Evolutionary conservation across 2,113 vertebrate genomes (phyloP).

Genomic region (Semicossyphus pulcher): DNA sequence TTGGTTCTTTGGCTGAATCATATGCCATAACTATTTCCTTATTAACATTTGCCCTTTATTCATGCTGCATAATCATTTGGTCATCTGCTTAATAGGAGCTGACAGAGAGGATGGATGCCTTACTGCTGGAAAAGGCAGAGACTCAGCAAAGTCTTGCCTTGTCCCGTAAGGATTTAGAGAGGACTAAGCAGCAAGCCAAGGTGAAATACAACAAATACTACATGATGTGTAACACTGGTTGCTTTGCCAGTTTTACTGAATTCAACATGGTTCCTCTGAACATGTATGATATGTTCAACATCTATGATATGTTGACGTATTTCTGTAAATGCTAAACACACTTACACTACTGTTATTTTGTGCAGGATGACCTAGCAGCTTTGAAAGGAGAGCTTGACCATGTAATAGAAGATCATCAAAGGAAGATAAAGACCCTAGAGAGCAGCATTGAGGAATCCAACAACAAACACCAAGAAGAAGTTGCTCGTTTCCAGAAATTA

Average conservation of each 20-base stretch:
- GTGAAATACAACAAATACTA: slow-evolving; percentile 71
- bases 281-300: no score
- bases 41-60: slow-evolving; percentile 6
- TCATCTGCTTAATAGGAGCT: slow-evolving; percentile 85
- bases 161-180: slow-evolving; percentile 88
- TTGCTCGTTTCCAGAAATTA: slow-evolving; percentile 82
- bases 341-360: slow-evolving; percentile 49
- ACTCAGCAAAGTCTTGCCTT: slow-evolving; percentile 88
- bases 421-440: slow-evolving; percentile 84
- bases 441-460: slow-evolving; percentile 77
- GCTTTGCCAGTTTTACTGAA: not conserved
- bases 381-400: slow-evolving; percentile 84
- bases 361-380: slow-evolving; percentile 83
- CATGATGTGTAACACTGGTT: not conserved
- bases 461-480: slow-evolving; percentile 83
- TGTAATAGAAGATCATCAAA: slow-evolving; percentile 75
- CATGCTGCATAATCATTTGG: not conserved
- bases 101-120: slow-evolving; percentile 88
- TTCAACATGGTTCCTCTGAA: not conserved
- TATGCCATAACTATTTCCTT: not conserved
- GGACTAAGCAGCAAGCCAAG: slow-evolving; percentile 86
- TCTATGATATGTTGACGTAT: no score
- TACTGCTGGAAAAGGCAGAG: slow-evolving; percentile 96
- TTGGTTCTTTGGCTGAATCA: slow-evolving; percentile 60
- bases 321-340: not conserved